Base-by-base conservation (phyloP, 2,888 invertebrate genomes). In the Drosophila suboccidentalis region DNA sequence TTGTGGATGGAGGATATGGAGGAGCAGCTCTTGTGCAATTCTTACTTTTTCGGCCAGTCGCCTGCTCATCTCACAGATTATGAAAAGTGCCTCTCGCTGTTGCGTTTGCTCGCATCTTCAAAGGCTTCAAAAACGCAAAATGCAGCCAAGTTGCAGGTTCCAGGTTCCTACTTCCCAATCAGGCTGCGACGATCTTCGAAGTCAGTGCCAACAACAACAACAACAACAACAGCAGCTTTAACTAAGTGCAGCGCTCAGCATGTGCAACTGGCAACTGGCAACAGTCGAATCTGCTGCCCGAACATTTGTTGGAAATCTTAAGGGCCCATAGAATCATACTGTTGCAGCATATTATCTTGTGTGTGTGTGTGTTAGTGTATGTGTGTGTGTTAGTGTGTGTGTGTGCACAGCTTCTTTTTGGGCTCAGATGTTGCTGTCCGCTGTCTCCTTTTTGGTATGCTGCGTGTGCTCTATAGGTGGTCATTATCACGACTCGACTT, bases 391-490 rank as follows among this genome's bases (percentile, higher is more conserved):
- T n/a, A 2, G n/a, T 46, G 26, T 43, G 34, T 54, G 58, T 71
- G 55, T 67, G 44, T 68, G 67, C 64, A 69, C 53, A 75, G 71
- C 54, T 46, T 76, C 75, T 57, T 70, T 75, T 71, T 72, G 71
- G 70, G 68, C 64, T 78, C 66, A 67, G 83, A 78, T 78, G 64
- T 60, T 64, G 68, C 78, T 59, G 36, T 75, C 47, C 22, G 49
- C 54, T 62, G 65, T 73, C 57, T 72, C 63, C 58, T 69, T 72
- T 63, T 63, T 72, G 85, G 71, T 64, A 76, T 81, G 72, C 77
- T 78, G 79, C 71, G 73, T 84, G 87, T 78, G 76, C 88, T 78
- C 88, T 89, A 87, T 85, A 90, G 90, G 88, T 89, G 88, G 90
- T 90, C 88, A 89, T 89, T 89, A 90, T 87, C 88, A 85, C 88